Evolutionary conservation across 2,888 invertebrate species (phyloP).

Genomic region (Frankliniella fusca): DNA sequence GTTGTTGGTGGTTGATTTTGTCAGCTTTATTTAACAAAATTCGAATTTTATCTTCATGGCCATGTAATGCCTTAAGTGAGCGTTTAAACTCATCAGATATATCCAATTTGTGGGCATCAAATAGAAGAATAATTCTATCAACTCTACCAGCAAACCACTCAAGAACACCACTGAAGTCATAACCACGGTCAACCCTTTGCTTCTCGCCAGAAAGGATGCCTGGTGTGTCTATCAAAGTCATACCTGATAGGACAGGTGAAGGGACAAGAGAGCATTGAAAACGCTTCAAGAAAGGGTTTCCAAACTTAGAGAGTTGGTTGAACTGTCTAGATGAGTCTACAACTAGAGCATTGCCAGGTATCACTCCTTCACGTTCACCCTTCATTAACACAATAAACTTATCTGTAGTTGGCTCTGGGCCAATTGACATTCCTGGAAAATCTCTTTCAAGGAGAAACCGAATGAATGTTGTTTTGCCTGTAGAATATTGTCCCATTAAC

Average conservation of each 20-base stretch:
- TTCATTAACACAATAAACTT: constrained; percentile 61
- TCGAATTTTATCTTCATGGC: constrained; percentile 59
- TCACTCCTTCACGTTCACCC: constrained; percentile 50
- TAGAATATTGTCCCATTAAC: constrained; percentile 62
- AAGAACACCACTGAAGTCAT: constrained; percentile 61
- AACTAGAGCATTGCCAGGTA: constrained; percentile 62
- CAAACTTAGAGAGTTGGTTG: constrained; percentile 58
- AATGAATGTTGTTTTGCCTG: constrained; percentile 58
- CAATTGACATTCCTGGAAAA: constrained; percentile 62
- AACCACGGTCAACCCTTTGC: constrained; percentile 60
- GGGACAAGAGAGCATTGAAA: constrained; percentile 60
- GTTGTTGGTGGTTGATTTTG: constrained; percentile 62
- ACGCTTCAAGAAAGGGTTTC: constrained; percentile 61
- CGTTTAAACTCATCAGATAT: constrained; percentile 64
- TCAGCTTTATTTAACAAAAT: constrained; percentile 65
- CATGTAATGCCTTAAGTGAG: constrained; percentile 58
- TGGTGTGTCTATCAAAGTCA: constrained; percentile 61
- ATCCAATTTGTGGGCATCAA: constrained; percentile 65
- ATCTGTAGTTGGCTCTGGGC: constrained; percentile 64
- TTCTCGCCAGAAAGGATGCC: constrained; percentile 59
- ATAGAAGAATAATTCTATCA: constrained; percentile 60
- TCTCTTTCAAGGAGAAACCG: constrained; percentile 54
- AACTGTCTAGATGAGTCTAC: constrained; percentile 62
- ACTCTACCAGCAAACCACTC: constrained; percentile 66
- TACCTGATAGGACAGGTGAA: constrained; percentile 57